Base-by-base conservation (phyloP, 2,888 invertebrate genomes). In the Entomobrya multifasciata region DNA sequence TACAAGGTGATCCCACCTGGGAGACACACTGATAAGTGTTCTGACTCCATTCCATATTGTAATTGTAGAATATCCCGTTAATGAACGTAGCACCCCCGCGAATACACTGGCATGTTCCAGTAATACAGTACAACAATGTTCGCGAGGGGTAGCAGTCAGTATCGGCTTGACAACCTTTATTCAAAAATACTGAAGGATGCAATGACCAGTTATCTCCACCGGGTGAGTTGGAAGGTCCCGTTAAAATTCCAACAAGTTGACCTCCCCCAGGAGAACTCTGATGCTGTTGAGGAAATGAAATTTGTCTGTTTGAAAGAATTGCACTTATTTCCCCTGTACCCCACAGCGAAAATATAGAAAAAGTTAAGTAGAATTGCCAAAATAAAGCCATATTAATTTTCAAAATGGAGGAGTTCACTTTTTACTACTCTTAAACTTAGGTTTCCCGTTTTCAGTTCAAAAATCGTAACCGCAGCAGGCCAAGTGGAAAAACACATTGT, bases 41-140 rank as follows among this genome's bases (percentile, higher is more conserved):
- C 11, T 70, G 30, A 52, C 30, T 72, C 85, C 85, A 85, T 8
- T 60, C 41, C 85, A 85, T 85, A 62, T 85, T 79, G 62, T 85
- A 85, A 62, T 85, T 78, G 62, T 79, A 85, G 20, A 72, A 79
- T 13, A 41, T 0, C 11, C 79, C 72, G 20, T 85, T 79, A 8
- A 78, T 2, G 13, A 30, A 60, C 0, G 85, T 60, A 4, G 60
- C 62, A 1, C 70, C 72, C 36, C 44, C 57, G 11, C 1, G 70
- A n/a, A 79, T 79, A 47, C 85, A 85, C 36, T 72, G 22, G 25
- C 85, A 85, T 0, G 47, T 30, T 13, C 30, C 6, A 8, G 15
- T 25, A 36, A 79, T 49, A 22, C 85, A 85, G 41, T 79, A 85
- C 20, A 85, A 13, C 0, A 85, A 20, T 5, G 85, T 85, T 70